Base-by-base conservation (phyloP, 2,888 invertebrate species). In the Trichopria drosophilae region DNA sequence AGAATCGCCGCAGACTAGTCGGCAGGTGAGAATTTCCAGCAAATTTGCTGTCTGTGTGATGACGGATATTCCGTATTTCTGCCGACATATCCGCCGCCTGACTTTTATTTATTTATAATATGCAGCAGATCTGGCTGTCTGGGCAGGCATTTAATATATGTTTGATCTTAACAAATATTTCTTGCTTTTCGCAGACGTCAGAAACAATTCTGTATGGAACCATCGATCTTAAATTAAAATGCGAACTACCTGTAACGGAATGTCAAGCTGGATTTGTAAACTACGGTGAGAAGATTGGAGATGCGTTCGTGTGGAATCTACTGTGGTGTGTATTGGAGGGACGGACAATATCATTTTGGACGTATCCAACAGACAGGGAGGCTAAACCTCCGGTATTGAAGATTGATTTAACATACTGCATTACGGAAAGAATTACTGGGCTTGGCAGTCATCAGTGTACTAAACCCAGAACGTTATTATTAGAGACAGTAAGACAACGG, bases 311-410 rank as follows among this genome's bases (percentile, higher is more conserved):
- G 44, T 83, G 82, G 82, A 81, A 81, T 63, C 75, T 79, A 1
- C 73, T 78, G 43, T 83, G 81, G 81, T 82, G 81, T 60, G 73
- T 75, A 4, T 64, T 83, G 6, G 68, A 76, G 18, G 78, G 77
- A 0, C 69, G 77, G 10, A 60, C 62, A 0, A 57, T 83, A 2
- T 65, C 67, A 16, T 76, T 81, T 28, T 83, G 80, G 79, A 78
- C 79, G 42, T 78, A 80, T 63, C 81, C 80, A 1, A 66, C 72
- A 18, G 78, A 79, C 36, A 73, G 71, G 48, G 71, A 68, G 18
- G 66, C 69, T 9, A 67, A 70, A 29, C 51, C 52, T 6, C 76
- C 79, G 0, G 51, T 77, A 3, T 56, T 72, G 12, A 50, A 59
- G 0, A 55, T 82, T 18, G 76, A 80, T 59, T 61, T 82, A 22